Base-by-base conservation (phyloP, 2,888 invertebrate species). In the Spialia ferax region DNA sequence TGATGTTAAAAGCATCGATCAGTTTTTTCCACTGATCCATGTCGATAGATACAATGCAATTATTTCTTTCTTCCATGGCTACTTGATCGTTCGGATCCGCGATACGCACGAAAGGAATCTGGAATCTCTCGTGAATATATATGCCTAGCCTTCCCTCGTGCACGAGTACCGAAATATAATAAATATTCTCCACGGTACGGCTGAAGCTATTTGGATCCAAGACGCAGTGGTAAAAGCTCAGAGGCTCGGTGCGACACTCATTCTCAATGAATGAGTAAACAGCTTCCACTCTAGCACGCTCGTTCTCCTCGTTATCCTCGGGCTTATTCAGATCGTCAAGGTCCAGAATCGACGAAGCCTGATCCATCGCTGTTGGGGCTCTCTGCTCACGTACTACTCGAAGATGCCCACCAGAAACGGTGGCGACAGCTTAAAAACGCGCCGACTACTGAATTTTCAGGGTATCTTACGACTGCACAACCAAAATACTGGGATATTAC, bases 131-230 rank as follows among this genome's bases (percentile, higher is more conserved):
- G 15, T 26, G 54, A 8, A 26, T 23, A 26, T 54, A 54, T 15
- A 54, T 29, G n/a, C 11, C n/a, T n/a, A 54, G 23, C 29, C 54
- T 54, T 8, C 26, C 29, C 54, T 54, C 23, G 10, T 29, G 23
- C 0, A 54, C 54, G 3, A 54, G 26, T 23, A 54, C 15, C n/a
- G 29, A 54, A 5, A 54, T 54, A 8, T 54, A 54, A 15, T 96
- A 94, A 60, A 95, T 91, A 77, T 96, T 96, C 86, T 96, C 95
- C 0, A 96, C 89, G 29, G 95, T 95, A 57, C 87, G 85, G 1
- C 93, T 85, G 88, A 95, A 96, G 83, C 94, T 93, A 23, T 78
- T 77, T 0, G 95, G 95, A 80, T 96, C 94, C 69, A 96, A 54
- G 8, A 54, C 54, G 54, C 54, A 54, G 7, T 54, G 11, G 29